Conservation (phyloP, 2,888 invertebrate species). For the Agonopterix alstromeriana region DNA sequence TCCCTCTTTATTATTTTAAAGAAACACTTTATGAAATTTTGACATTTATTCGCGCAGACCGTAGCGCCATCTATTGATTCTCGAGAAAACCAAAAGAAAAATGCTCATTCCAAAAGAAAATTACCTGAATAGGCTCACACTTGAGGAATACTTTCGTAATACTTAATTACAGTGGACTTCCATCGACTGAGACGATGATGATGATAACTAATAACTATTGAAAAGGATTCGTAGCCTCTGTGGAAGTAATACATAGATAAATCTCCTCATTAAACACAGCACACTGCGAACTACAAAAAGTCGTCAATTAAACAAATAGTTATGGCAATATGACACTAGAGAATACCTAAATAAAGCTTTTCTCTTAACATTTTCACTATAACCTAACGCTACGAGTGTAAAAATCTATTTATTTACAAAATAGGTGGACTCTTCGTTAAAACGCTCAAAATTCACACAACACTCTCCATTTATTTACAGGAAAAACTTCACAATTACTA, state of each 20-base stretch:
- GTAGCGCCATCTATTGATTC: too few relatives aligned
- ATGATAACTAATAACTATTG: neutral
- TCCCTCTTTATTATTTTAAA: too few relatives aligned
- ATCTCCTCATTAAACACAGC: neutral
- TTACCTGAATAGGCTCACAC: too few relatives aligned
- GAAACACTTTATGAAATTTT: too few relatives aligned
- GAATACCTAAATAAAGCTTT: slow-evolving; percentile 66
- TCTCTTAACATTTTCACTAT: slow-evolving; percentile 41
- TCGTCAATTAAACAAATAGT: slow-evolving; percentile 12
- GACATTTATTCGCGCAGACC: too few relatives aligned
- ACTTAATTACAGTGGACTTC: too few relatives aligned
- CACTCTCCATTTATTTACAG: slow-evolving; percentile 19
- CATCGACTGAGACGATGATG: too few relatives aligned
- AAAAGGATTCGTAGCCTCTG: neutral
- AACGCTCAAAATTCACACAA: slow-evolving; percentile 63
- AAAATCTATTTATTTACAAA: slow-evolving; percentile 73
- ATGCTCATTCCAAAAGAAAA: too few relatives aligned
- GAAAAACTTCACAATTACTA: neutral
- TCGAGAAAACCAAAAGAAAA: too few relatives aligned
- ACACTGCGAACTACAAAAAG: slow-evolving; percentile 12
- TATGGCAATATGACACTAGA: slow-evolving; percentile 60
- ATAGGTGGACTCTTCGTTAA: slow-evolving; percentile 75
- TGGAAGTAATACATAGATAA: neutral
- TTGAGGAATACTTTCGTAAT: neutral
- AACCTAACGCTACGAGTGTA: slow-evolving; percentile 48